Percentiles rank a stretch among this genome's conserved stretches.
These are phyloP conservation scores for Volucella zonaria DNA, from an alignment of 2,888 invertebrate species.

Conservation along the genomic window DNA sequence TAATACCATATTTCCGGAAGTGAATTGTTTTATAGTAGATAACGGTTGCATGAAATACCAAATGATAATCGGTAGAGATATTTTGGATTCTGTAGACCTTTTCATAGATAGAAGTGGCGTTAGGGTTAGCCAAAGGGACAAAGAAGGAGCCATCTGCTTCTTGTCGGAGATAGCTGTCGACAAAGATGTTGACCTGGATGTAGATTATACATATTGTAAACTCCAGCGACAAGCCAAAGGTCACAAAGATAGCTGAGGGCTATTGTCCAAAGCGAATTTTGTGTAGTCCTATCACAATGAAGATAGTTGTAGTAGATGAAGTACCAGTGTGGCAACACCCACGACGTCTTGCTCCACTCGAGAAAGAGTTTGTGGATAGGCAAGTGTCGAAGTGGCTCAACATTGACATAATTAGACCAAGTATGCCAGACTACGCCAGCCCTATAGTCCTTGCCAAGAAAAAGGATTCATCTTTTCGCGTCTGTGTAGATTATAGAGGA, in stretches of 20 bases:
- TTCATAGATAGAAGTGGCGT: not conserved
- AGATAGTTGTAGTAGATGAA: not conserved
- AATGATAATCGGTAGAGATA: too few relatives aligned
- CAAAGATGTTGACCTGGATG: not conserved
- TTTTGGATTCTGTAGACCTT: too few relatives aligned
- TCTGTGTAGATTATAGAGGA: slow-evolving; percentile 18
- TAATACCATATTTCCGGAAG: not conserved
- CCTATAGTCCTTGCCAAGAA: slow-evolving; percentile 7
- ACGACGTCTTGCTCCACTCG: too few relatives aligned
- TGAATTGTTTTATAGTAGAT: not conserved
- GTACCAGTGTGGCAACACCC: slow-evolving; percentile 11
- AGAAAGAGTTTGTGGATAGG: not conserved
- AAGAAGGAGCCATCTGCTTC: not conserved
- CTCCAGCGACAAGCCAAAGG: not conserved
- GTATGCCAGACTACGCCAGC: slow-evolving; percentile 1
- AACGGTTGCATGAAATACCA: too few relatives aligned
- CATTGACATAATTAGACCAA: not conserved
- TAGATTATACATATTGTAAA: not conserved
- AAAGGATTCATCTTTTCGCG: slow-evolving; percentile 2
- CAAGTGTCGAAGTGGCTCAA: slow-evolving; percentile 2
- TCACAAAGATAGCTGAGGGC: not conserved
- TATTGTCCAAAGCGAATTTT: not conserved
- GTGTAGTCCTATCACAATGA: slow-evolving; percentile 2
- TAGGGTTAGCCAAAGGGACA: not conserved
- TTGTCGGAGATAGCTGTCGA: not conserved